These are phyloP conservation scores for Acrobasis consociella DNA, from an alignment of 2,888 invertebrate genomes.

Conservation along the genomic window DNA sequence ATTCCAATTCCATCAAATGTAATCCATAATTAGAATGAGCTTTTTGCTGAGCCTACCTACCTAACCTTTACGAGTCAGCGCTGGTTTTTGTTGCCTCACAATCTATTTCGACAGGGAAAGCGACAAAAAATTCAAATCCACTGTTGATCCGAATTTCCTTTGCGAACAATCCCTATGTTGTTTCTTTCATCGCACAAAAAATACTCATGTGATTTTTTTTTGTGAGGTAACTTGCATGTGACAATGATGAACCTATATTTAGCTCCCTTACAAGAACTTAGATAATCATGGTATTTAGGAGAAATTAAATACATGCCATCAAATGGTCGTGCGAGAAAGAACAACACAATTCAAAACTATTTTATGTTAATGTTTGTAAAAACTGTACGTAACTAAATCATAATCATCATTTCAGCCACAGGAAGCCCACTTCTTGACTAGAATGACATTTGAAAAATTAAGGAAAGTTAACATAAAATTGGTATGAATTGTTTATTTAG, in stretches of 20 bases:
- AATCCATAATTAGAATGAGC: not conserved
- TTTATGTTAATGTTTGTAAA: too few relatives aligned
- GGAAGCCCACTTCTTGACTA: too few relatives aligned
- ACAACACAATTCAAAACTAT: too few relatives aligned
- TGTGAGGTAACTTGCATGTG: not conserved
- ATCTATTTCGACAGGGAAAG: not conserved
- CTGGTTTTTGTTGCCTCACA: slow-evolving; percentile 10
- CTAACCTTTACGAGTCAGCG: slow-evolving; percentile 7
- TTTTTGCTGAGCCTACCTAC: slow-evolving; percentile 11
- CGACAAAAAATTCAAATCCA: slow-evolving; percentile 10
- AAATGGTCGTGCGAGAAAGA: too few relatives aligned
- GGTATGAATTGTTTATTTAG: too few relatives aligned
- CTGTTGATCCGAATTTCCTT: slow-evolving; percentile 28
- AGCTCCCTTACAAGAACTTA: too few relatives aligned
- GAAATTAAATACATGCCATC: too few relatives aligned
- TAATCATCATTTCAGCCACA: too few relatives aligned
- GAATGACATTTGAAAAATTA: too few relatives aligned
- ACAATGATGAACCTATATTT: not conserved
- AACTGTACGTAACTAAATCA: too few relatives aligned
- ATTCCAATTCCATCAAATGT: slow-evolving; percentile 6
- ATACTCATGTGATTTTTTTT: not conserved
- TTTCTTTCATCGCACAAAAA: not conserved
- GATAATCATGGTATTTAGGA: too few relatives aligned
- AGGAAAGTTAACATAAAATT: too few relatives aligned
- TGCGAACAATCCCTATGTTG: not conserved